These are phyloP conservation scores for Altica lythri DNA, from an alignment of 2,888 invertebrate species.

Conservation along the genomic window DNA sequence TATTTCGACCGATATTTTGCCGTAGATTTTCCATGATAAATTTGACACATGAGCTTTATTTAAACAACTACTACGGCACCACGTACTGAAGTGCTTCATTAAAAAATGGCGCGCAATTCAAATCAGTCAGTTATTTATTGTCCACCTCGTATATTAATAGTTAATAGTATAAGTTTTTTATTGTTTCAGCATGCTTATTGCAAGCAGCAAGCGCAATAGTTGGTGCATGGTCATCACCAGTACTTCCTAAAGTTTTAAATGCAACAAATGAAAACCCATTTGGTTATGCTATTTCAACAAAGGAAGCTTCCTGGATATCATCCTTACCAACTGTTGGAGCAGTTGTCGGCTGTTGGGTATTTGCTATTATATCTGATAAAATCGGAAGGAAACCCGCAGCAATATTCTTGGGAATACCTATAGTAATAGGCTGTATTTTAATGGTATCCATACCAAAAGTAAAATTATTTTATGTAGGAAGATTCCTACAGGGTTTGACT, in stretches of 20 bases:
- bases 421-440: not conserved
- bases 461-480: not conserved
- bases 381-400: not conserved
- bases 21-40: no score
- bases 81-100: no score
- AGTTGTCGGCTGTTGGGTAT: slow-evolving; percentile 1
- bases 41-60: no score
- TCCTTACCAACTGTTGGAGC: not conserved
- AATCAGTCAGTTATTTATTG: no score
- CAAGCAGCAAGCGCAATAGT: not conserved
- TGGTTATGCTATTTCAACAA: not conserved
- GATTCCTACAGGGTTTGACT: not conserved
- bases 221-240: not conserved
- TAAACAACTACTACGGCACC: no score
- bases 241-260: not conserved
- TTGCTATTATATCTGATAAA: not conserved
- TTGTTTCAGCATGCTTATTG: not conserved
- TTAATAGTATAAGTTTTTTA: no score
- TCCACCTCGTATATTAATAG: no score
- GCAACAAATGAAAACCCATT: not conserved
- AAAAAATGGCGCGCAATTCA: no score
- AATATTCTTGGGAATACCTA: not conserved
- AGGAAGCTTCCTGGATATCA: not conserved
- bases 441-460: not conserved
- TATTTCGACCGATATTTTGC: no score